A percentile compares a stretch with the other conserved stretches of the same genome.
Conservation (phyloP, 2,888 invertebrate species). For the Mesoligia furuncula region DNA sequence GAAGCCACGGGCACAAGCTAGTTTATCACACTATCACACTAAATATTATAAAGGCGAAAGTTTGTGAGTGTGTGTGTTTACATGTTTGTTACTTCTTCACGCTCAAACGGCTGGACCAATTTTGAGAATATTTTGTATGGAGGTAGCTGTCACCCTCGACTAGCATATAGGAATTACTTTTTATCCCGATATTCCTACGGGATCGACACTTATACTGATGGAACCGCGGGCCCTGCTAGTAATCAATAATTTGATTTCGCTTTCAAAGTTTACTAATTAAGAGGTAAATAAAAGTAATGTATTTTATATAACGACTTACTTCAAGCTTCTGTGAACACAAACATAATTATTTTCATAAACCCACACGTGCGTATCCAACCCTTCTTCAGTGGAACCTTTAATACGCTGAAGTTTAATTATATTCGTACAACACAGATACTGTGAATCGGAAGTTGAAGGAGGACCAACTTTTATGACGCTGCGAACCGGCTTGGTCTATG, state of each 20-base stretch:
- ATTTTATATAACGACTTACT: constrained; percentile 21
- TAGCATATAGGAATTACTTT: no score
- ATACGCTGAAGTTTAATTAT: constrained; percentile 71
- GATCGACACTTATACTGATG: no score
- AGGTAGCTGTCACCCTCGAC: no score
- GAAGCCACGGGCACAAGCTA: background rate
- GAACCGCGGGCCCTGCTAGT: no score
- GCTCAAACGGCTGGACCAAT: no score
- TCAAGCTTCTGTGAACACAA: constrained; percentile 38
- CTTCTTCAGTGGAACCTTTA: constrained; percentile 50
- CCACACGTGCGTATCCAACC: constrained; percentile 36
- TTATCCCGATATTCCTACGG: no score
- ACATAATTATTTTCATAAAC: constrained; percentile 42
- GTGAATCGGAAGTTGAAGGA: constrained; percentile 75
- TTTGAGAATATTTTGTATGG: no score
- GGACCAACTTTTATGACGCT: constrained; percentile 65
- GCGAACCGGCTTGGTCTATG: constrained; percentile 70
- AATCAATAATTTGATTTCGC: constrained; percentile 5
- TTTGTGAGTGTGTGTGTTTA: no score
- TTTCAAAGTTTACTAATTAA: constrained; percentile 5
- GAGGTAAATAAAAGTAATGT: background rate
- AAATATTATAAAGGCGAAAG: no score
- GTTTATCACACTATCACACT: background rate
- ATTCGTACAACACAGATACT: constrained; percentile 65
- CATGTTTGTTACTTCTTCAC: no score